Percentiles rank a stretch among this genome's conserved stretches.
phyloP scores from a whole-genome alignment of 2,888 invertebrate species.

The Melanargia galathea region DNA sequence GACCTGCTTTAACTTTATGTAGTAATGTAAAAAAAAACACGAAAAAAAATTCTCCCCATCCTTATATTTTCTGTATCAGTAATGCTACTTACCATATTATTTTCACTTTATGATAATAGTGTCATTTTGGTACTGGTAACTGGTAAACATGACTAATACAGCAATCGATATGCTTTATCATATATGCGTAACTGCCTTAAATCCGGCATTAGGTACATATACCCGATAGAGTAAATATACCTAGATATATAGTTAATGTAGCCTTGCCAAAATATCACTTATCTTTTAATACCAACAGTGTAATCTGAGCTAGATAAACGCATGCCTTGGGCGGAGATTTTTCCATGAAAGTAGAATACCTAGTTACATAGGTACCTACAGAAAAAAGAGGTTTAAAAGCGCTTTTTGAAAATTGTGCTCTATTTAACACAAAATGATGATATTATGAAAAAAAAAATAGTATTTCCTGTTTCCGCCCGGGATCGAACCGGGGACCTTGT shows the following conservation, averaged over 20 bases:
- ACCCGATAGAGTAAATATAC: no score
- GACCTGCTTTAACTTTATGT: no score
- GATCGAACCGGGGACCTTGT: conserved; percentile 88
- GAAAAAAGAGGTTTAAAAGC: no score
- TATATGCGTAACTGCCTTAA: not conserved
- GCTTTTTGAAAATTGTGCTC: not conserved
- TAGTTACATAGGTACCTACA: not conserved
- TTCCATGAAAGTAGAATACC: not conserved
- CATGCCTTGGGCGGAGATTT: not conserved
- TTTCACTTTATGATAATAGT: no score
- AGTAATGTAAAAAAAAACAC: no score
- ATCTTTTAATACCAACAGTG: conserved; percentile 3
- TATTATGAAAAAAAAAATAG: not conserved
- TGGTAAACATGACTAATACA: not conserved
- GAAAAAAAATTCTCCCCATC: no score
- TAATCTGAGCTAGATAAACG: conserved; percentile 2
- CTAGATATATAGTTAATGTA: not conserved
- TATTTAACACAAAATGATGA: not conserved
- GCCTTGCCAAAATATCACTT: conserved; percentile 1
- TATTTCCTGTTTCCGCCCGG: conserved; percentile 70
- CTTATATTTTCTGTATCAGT: no score
- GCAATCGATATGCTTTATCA: conserved; percentile 2
- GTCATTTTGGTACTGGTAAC: no score
- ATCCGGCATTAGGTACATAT: not conserved
- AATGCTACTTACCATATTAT: no score